Conservation (phyloP, 2,113 vertebrate genomes). For the Lepus americanus region DNA sequence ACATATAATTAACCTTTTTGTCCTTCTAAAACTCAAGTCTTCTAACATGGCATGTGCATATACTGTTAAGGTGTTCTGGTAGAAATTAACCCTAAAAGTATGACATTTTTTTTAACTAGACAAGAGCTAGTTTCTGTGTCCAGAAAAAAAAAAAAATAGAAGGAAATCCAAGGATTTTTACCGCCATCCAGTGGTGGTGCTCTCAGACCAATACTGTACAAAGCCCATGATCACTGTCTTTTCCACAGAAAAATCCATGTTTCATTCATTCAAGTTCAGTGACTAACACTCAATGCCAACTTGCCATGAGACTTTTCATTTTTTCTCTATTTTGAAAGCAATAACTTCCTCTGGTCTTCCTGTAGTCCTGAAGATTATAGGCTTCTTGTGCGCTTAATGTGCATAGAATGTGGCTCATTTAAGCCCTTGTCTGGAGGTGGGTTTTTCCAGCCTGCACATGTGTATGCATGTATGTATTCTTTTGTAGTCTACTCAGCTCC, state of each 20-base stretch:
- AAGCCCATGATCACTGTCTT: background rate
- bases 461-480: too few relatives aligned
- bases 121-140: background rate
- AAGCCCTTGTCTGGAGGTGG: background rate
- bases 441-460: too few relatives aligned
- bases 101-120: slow-evolving; percentile 1
- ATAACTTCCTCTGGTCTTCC: background rate
- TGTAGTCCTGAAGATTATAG: background rate
- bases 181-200: slow-evolving; percentile 72
- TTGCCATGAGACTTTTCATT: background rate
- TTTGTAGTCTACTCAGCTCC: too few relatives aligned
- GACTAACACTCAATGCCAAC: background rate
- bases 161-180: slow-evolving; percentile 64
- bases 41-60: background rate
- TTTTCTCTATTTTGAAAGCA: background rate
- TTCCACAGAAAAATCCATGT: background rate
- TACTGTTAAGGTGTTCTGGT: background rate
- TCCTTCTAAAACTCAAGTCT: background rate
- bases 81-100: slow-evolving; percentile 20
- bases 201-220: background rate
- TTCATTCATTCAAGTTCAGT: background rate
- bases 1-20: background rate
- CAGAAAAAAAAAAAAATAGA: background rate
- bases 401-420: background rate
- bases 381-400: background rate